Base-by-base conservation (phyloP, 53 echinoderm and acorn worm species). In the Paracentrotus lividus region DNA sequence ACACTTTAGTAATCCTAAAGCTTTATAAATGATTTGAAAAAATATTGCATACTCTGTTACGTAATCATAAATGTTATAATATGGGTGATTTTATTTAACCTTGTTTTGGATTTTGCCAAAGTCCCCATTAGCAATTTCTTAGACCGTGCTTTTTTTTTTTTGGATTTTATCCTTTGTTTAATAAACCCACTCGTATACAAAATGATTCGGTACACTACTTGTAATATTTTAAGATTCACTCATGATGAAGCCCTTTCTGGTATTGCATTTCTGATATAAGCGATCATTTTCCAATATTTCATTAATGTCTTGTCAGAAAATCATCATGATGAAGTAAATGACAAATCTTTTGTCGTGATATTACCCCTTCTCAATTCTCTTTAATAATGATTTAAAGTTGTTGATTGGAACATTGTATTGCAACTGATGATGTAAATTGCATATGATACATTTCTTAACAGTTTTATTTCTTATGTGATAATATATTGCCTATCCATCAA, bases 101-200 rank as follows among this genome's bases (percentile, higher is more conserved):
- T 27, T 95, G 20, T n/a, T n/a, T 66, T 24, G 43, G 93, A 8
- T 78, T 31, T 84, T 26, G 14, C 32, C 36, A 42, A n/a, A 64
- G 87, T 49, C 51, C 58, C 32, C 14, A 36, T 78, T 12, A 77
- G 87, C 13, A 65, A 85, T 67, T 95, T 93, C 88, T 93, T 76
- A 95, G 87, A 51, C 7, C 6, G 6, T 8, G 6, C 7, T 51
- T 51, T 51, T 51, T 51, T 12, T 51, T 12, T 51, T 51, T 51
- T 51, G 51, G 51, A 51, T 51, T 51, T 51, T 51, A 51, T 51
- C 51, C 51, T 51, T 51, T 90, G 52, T 78, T 95, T 27, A 77
- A 84, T 81, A 95, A 89, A 81, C 93, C 95, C 24, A 95, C 95
- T 33, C 84, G 95, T 47, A 67, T 95, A 12, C n/a, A n/a, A n/a